These are phyloP conservation scores for Leptopterna dolabrata DNA, from an alignment of 2,888 invertebrate species.

Conservation along the genomic window DNA sequence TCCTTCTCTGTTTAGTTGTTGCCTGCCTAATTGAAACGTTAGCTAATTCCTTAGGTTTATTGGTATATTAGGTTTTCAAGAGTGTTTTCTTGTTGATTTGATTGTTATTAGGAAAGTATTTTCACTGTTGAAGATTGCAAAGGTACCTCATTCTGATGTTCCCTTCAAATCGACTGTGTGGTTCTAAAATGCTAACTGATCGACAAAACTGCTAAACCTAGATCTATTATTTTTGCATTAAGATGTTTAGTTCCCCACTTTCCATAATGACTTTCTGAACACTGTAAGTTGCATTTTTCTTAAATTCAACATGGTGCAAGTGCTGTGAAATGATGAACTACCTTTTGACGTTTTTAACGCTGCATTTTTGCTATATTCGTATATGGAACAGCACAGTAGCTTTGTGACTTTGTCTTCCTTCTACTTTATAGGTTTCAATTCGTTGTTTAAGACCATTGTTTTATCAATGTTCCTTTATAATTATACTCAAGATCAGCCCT, in stretches of 20 bases:
- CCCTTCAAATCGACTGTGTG: not conserved
- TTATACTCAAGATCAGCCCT: not conserved
- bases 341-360: not conserved
- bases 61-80: not conserved
- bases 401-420: not conserved
- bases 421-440: not conserved
- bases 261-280: no score
- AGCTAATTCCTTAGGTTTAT: not conserved
- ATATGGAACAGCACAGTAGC: not conserved
- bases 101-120: not conserved
- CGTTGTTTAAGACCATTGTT: not conserved
- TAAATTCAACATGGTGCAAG: not conserved
- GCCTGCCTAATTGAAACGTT: no score
- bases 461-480: not conserved
- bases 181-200: not conserved
- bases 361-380: not conserved
- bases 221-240: not conserved
- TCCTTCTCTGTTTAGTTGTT: no score
- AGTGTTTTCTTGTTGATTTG: not conserved
- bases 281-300: not conserved
- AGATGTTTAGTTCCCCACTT: no score
- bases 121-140: not conserved
- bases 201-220: not conserved
- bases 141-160: not conserved
- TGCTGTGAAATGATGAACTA: not conserved